phyloP scores from a whole-genome alignment of 2,797 vertebrate genomes.

The Lophotriccus pileatus region DNA sequence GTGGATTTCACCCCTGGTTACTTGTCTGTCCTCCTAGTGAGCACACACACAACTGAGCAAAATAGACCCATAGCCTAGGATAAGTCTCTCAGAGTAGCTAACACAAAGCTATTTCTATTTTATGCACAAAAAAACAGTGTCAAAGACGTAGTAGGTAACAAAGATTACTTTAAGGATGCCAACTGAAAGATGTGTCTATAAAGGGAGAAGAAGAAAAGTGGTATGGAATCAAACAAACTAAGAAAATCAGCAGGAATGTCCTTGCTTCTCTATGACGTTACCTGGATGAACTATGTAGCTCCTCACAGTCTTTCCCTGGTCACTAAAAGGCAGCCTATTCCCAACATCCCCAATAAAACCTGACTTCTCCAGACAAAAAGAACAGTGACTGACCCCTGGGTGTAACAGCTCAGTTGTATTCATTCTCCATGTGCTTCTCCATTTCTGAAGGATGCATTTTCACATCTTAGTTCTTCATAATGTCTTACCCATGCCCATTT shows the following conservation, averaged over 20 bases:
- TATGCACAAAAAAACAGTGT: background rate
- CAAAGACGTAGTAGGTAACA: background rate
- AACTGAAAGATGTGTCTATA: background rate
- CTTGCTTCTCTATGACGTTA: background rate
- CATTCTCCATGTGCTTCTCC: background rate
- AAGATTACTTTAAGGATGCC: background rate
- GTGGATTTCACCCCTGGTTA: slow-evolving; percentile 36
- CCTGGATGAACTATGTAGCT: background rate
- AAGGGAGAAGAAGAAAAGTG: background rate
- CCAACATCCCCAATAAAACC: background rate
- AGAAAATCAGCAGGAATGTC: background rate
- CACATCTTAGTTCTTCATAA: background rate
- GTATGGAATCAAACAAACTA: background rate
- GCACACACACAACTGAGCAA: background rate
- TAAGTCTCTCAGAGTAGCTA: background rate
- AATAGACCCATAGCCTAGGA: background rate
- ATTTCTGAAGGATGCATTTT: background rate
- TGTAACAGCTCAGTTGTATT: background rate
- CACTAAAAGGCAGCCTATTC: background rate
- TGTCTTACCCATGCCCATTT: background rate
- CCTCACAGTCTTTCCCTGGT: accelerated
- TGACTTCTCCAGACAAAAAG: background rate
- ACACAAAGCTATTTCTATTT: background rate
- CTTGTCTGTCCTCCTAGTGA: background rate
- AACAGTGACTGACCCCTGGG: background rate